Evolutionary conservation across 2,113 vertebrate genomes (phyloP), one percentile per base, ranked within the genome.

Genomic region (Oncorhynchus masou): DNA sequence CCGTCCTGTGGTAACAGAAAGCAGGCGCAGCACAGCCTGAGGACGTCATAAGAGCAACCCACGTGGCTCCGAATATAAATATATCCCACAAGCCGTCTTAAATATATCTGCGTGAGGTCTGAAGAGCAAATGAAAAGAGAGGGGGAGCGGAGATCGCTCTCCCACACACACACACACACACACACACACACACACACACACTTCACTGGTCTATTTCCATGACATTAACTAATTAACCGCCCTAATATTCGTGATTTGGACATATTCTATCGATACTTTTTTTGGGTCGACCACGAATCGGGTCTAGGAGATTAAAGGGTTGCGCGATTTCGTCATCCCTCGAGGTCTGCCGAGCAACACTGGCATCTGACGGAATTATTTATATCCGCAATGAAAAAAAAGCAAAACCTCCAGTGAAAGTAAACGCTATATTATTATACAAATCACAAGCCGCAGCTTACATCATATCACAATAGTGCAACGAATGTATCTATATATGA

Each of bases 1-100:
- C 92, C 92, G 88, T 91, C 92, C 84, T 86, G 92, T 91, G 92
- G 92, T 54, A 75, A 83, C 20, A 85, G 54, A 71, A 79, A 68
- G 88, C 9, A 29, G 91, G 72, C 90, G 87, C 91, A 91, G 72
- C 90, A 87, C 91, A 91, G 77, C 48, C 57, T 77, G 25, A 6
- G 16, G 3, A 71, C 76, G 70, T 82, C 81, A 86, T 27, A 22
- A 65, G 11, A 68, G 73, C 59, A 60, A 70, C 60, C 39, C 15
- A 60, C 34, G 75, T 34, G 70, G 75, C 59, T 74, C 48, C 29
- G 29, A 72, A 0, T 75, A 49, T 49, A 19, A 74, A 77, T 27
- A 27, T 31, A 69, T 77, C 73, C 73, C 80, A 62, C 65, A 76
- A 34, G 67, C 74, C 57, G 12, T 77, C 51, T 27, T 82, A 16